A percentile compares a stretch with the other conserved stretches of the same genome.
Evolutionary conservation across 2,888 invertebrate genomes (phyloP).

Genomic region (Schizotus pectinicornis): DNA sequence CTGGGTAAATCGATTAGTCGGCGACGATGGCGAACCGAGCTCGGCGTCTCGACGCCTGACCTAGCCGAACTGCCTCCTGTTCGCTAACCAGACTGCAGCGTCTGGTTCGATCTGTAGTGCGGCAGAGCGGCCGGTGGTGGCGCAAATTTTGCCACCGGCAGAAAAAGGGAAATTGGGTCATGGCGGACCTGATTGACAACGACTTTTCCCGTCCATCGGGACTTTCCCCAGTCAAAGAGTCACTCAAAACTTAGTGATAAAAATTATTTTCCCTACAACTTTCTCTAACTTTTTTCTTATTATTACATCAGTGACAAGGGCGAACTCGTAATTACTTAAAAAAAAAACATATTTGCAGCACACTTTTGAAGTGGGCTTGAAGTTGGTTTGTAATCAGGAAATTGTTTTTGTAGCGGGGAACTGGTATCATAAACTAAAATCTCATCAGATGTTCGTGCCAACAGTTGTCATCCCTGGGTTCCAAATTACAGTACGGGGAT

Average conservation of each 20-base stretch:
- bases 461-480: too few relatives aligned
- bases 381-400: background rate
- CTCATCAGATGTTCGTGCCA: too few relatives aligned
- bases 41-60: constrained; percentile 45
- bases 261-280: background rate
- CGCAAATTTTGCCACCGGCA: constrained; percentile 28
- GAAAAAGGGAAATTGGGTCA: constrained; percentile 26
- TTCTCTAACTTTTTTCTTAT: too few relatives aligned
- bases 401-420: background rate
- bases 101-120: constrained; percentile 32
- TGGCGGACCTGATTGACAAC: constrained; percentile 1
- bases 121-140: constrained; percentile 24
- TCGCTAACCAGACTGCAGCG: constrained; percentile 41
- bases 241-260: too few relatives aligned
- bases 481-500: too few relatives aligned
- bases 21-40: constrained; percentile 24
- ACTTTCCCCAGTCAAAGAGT: too few relatives aligned
- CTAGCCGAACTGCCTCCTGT: constrained; percentile 33
- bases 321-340: too few relatives aligned
- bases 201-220: too few relatives aligned
- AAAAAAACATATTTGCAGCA: too few relatives aligned
- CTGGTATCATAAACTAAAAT: too few relatives aligned
- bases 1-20: constrained; percentile 32
- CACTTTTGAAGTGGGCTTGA: too few relatives aligned
- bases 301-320: too few relatives aligned